Conservation (phyloP, 2,113 vertebrate species). For the Sitta europaea region DNA sequence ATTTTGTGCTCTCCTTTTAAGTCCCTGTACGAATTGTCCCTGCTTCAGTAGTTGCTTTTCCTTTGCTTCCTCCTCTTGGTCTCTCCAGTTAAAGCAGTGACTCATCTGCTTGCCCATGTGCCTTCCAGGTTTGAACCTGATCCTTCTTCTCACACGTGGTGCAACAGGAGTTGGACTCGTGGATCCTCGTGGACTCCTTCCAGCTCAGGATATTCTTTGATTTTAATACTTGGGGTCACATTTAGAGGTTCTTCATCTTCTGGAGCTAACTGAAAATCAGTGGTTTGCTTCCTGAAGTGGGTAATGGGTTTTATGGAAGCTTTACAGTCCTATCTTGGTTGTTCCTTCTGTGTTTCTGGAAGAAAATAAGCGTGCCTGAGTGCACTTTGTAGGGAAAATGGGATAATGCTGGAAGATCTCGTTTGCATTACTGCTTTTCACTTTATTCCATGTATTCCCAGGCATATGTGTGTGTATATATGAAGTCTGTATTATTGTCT, state of each 20-base stretch:
- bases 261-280: background rate
- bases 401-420: background rate
- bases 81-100: background rate
- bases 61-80: background rate
- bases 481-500: conserved; percentile 9
- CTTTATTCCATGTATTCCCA: background rate
- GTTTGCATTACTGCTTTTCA: background rate
- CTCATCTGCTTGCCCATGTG: rapidly evolving
- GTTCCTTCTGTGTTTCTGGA: background rate
- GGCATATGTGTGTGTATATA: background rate
- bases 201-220: background rate
- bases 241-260: background rate
- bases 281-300: background rate
- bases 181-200: background rate
- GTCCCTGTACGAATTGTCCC: background rate
- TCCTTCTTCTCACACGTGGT: background rate
- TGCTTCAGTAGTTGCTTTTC: background rate
- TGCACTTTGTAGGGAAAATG: background rate
- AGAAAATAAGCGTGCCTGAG: background rate
- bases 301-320: background rate
- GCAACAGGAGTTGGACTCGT: rapidly evolving
- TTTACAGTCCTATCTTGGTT: background rate
- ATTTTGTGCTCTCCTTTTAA: background rate
- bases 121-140: background rate
- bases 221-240: rapidly evolving